These are phyloP conservation scores for Myotis planiceps DNA, from an alignment of 2,797 vertebrate genomes.

Conservation along the genomic window DNA sequence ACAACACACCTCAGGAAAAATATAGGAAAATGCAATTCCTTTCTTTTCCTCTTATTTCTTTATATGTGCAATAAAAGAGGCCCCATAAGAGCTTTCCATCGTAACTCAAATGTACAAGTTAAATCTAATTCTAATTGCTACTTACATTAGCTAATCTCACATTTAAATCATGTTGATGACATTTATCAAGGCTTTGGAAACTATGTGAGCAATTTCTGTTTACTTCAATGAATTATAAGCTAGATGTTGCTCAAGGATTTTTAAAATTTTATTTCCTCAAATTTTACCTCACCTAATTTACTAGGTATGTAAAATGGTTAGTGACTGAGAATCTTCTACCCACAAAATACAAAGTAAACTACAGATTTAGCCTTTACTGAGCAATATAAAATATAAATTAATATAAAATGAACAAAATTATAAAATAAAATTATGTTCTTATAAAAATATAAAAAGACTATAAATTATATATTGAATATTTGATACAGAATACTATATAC, in stretches of 20 bases:
- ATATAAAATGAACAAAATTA: slow-evolving; percentile 32
- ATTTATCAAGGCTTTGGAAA: slow-evolving; percentile 57
- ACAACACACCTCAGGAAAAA: slow-evolving; percentile 41
- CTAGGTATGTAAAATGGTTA: slow-evolving; percentile 24
- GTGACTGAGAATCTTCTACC: slow-evolving; percentile 24
- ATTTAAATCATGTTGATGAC: slow-evolving; percentile 47
- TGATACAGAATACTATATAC: not conserved
- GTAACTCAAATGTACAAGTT: slow-evolving; percentile 32
- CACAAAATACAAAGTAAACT: slow-evolving; percentile 14
- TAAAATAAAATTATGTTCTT: not conserved
- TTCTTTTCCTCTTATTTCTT: slow-evolving; percentile 31
- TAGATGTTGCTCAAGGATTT: not conserved
- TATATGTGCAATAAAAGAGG: slow-evolving; percentile 13
- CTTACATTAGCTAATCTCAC: slow-evolving; percentile 61
- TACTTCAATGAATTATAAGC: slow-evolving; percentile 53
- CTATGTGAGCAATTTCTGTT: slow-evolving; percentile 52
- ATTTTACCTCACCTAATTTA: slow-evolving; percentile 46
- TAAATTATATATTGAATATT: not conserved
- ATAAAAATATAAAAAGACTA: not conserved
- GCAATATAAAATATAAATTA: slow-evolving; percentile 26
- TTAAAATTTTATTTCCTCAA: slow-evolving; percentile 44
- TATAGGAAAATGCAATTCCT: not conserved
- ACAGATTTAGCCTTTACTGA: not conserved
- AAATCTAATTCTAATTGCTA: slow-evolving; percentile 69
- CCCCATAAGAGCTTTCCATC: slow-evolving; percentile 38